Conservation (phyloP, 2,113 vertebrate species). For the Corydoras sp. region DNA sequence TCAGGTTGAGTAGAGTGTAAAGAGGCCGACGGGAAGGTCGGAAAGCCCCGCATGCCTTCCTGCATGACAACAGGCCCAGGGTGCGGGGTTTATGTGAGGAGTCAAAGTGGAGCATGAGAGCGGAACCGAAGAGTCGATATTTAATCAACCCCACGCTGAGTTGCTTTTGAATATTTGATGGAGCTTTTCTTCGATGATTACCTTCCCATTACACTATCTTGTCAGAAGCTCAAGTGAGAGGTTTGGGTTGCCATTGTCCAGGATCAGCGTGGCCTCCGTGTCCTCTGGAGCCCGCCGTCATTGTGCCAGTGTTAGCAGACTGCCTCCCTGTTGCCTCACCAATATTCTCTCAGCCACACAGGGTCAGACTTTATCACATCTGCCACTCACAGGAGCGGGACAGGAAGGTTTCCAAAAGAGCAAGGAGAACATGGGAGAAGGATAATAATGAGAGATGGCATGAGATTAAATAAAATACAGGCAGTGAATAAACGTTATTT, state of each 20-base stretch:
- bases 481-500: slow-evolving; percentile 1
- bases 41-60: slow-evolving; percentile 50
- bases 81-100: slow-evolving; percentile 41
- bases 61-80: slow-evolving; percentile 42
- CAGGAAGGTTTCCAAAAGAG: slow-evolving; percentile 24
- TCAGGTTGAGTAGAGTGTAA: slow-evolving; percentile 13
- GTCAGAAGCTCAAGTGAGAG: slow-evolving; percentile 47
- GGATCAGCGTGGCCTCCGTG: slow-evolving; percentile 46
- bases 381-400: slow-evolving; percentile 52
- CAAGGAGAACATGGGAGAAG: slow-evolving; percentile 9
- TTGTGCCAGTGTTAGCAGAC: slow-evolving; percentile 55
- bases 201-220: slow-evolving; percentile 61
- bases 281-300: slow-evolving; percentile 44
- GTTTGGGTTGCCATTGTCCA: slow-evolving; percentile 57
- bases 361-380: slow-evolving; percentile 52
- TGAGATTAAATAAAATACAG: slow-evolving; percentile 13
- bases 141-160: slow-evolving; percentile 47
- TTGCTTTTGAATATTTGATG: slow-evolving; percentile 61
- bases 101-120: slow-evolving; percentile 34
- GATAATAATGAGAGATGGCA: slow-evolving; percentile 9
- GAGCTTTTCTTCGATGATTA: slow-evolving; percentile 64
- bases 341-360: slow-evolving; percentile 49
- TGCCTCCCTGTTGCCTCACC: slow-evolving; percentile 52
- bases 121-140: slow-evolving; percentile 48
- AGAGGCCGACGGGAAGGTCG: slow-evolving; percentile 7